A percentile compares a stretch with the other conserved stretches of the same genome.
These are phyloP conservation scores for Peromyscus californicus DNA, from an alignment of 2,113 vertebrate genomes.

Conservation along the genomic window DNA sequence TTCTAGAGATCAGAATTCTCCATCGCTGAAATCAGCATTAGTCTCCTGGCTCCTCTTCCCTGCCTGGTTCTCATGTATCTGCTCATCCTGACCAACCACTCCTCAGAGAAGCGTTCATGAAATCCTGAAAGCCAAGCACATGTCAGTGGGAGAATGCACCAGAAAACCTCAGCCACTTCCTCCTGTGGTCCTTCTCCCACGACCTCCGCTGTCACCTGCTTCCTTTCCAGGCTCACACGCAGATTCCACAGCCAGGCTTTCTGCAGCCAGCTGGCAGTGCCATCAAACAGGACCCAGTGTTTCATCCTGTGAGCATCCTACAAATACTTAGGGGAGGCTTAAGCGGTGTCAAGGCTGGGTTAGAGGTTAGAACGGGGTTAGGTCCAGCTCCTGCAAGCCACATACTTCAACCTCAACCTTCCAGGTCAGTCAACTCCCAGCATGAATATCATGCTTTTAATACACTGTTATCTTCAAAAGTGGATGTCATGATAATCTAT, in stretches of 20 bases:
- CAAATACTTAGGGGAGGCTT: not conserved
- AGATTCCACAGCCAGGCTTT: not conserved
- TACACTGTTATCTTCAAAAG: not conserved
- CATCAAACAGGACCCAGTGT: not conserved
- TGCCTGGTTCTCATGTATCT: accelerated
- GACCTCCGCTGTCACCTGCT: not conserved
- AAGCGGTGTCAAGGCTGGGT: not conserved
- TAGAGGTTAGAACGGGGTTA: not conserved
- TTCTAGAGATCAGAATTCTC: not conserved
- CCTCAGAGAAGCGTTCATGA: not conserved
- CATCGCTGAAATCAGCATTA: not conserved
- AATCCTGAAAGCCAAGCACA: not conserved
- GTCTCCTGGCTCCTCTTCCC: not conserved
- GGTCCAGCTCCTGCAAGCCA: not conserved
- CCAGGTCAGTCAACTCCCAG: too few species aligned
- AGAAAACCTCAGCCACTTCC: not conserved
- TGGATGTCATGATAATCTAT: not conserved
- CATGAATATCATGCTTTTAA: not conserved
- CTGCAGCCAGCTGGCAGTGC: not conserved
- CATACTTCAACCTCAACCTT: not conserved
- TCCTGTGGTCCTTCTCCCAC: accelerated
- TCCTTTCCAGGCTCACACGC: not conserved
- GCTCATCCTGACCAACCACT: not conserved
- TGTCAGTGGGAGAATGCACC: not conserved
- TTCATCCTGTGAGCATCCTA: not conserved